Evolutionary conservation across 1,140 invertebrate genomes (phyloP), one percentile per base, ranked within the genome.

Genomic region (Drosophila littoralis): DNA sequence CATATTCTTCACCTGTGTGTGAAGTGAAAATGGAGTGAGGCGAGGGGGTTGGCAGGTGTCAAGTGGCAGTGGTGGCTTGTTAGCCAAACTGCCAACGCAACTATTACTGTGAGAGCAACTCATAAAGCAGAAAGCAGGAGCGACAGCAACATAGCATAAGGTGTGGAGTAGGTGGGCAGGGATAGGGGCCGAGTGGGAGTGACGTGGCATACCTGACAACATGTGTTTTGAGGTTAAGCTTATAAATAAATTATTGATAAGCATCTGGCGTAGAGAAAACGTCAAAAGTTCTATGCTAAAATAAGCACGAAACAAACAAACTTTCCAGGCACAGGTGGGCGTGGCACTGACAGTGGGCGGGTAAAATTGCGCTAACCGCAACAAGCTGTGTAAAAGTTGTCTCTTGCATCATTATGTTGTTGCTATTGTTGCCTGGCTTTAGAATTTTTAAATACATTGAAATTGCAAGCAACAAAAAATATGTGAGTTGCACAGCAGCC

Each of bases 231-330:
- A 90, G 84, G 84, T 89, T 84, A 89, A 74, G 84, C 84, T 89
- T 89, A 90, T 89, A 89, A 89, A 89, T 89, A 89, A 89, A 89
- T 89, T 89, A 89, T 89, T 89, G 84, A 89, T 89, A 89, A 89
- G 84, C 84, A 89, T 84, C 84, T 89, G 84, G 80, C 84, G 84
- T 81, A 89, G 84, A 89, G 83, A 81, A 83, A 79, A 84, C 77
- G 84, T 89, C 85, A 89, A 89, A 89, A 89, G 84, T 89, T 89
- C 69, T 88, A 71, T 88, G 84, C 84, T 86, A 70, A 88, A 86
- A 79, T 77, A 83, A 86, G 84, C 79, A 74, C 66, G 63, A 45
- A 77, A 32, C 76, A 68, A 28, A 48, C 72, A 77, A 83, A 70
- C 50, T 71, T 59, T 67, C 9, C 38, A 36, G 17, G 10, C 33